phyloP scores from a whole-genome alignment of 2,113 vertebrate species.

The Trematocara zebra region DNA sequence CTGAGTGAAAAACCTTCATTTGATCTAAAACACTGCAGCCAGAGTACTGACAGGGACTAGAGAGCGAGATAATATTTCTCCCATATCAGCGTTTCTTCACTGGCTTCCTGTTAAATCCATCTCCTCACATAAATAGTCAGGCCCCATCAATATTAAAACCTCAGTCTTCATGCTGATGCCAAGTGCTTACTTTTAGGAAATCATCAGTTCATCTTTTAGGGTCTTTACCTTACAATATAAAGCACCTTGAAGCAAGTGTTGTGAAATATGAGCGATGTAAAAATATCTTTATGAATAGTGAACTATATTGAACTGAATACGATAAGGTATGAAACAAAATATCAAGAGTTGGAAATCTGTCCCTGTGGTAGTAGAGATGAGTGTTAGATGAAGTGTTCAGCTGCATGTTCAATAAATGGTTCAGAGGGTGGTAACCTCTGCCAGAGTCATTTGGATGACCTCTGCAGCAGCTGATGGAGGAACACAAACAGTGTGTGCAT shows the following conservation, averaged over 20 bases:
- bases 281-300: neutral
- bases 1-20: neutral
- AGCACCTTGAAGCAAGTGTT: neutral
- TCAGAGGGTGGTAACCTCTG: neutral
- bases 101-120: neutral
- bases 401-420: neutral
- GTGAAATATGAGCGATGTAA: neutral
- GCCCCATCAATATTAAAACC: neutral
- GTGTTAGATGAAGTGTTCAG: neutral
- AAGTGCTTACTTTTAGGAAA: neutral
- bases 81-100: neutral
- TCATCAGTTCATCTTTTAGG: neutral
- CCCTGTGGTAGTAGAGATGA: neutral
- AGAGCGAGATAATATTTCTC: neutral
- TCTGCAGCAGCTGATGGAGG: neutral
- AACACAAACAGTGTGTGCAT: neutral
- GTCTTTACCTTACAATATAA: neutral
- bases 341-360: neutral
- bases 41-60: neutral
- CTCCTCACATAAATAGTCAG: neutral
- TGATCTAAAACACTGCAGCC: neutral
- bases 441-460: neutral
- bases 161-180: neutral
- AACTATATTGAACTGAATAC: neutral
- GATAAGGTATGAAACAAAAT: rapidly evolving